Evolutionary conservation across 2,797 vertebrate genomes (phyloP), one percentile per base, ranked within the genome.

Genomic region (Neomorphus geoffroyi): DNA sequence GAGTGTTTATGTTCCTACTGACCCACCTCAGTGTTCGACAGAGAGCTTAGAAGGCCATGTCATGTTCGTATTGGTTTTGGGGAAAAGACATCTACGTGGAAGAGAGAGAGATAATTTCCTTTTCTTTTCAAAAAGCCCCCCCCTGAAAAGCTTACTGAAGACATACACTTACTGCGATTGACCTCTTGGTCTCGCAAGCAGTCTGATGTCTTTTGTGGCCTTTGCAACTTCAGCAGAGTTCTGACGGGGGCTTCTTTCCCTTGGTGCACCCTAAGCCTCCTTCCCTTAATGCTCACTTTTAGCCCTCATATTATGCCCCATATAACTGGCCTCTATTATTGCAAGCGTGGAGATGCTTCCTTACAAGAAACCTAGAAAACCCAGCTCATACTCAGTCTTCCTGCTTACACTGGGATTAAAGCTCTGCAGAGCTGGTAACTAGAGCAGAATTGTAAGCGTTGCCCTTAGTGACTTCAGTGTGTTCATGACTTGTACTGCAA

Each of bases 311-410:
- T 61, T 17, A 7, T 21, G 23, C 18, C 35, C 91, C 2, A 0
- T 27, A 0, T 19, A 37, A 28, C 18, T 67, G 69, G 32, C 45
- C 35, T 73, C n/a, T 30, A 2, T 43, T 73, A 35, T 54, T 45
- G 8, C 5, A 6, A 8, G 33, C 23, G 8, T 0, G 1, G 43
- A 54, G 30, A 61, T 2, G 1, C 6, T 19, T 90, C 41, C 35
- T 51, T 39, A 41, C 48, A 53, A 46, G 71, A 82, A 62, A 58
- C 33, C n/a, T 53, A 51, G n/a, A 61, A 54, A 80, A 11, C 53
- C 51, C 11, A 11, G 8, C 16, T 70, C 22, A 39, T 51, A 4
- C n/a, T 87, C 30, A 15, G 5, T 23, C 15, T 86, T 62, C 14
- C 37, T 84, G 3, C 39, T 87, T 17, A 19, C 33, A 27, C 30